phyloP scores from a whole-genome alignment of 2,888 invertebrate genomes.

The Conchocele bisecta region DNA sequence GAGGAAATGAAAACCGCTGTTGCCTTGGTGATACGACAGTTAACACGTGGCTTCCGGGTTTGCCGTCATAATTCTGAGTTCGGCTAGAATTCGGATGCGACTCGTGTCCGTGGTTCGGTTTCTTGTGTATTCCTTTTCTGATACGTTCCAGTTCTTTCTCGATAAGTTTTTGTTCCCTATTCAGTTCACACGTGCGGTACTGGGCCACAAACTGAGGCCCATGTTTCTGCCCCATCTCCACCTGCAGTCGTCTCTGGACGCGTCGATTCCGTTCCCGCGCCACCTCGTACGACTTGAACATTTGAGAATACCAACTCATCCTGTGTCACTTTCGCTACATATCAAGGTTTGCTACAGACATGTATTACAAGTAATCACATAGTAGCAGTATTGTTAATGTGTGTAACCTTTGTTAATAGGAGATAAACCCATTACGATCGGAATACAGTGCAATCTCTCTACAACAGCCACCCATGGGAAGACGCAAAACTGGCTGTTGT shows the following conservation, averaged over 20 bases:
- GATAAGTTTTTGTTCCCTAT: conserved; percentile 54
- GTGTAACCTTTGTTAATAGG: no score
- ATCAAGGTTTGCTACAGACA: no score
- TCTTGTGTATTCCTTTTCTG: conserved; percentile 43
- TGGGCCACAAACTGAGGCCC: conserved; percentile 52
- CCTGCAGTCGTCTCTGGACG: conserved; percentile 54
- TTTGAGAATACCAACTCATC: conserved; percentile 51
- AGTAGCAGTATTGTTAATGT: no score
- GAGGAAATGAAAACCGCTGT: no score
- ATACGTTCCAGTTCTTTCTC: conserved; percentile 59
- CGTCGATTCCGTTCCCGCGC: conserved; percentile 60
- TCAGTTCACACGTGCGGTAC: conserved; percentile 48
- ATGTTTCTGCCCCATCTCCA: conserved; percentile 44
- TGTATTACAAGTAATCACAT: no score
- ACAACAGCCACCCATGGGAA: no score
- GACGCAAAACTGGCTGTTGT: no score
- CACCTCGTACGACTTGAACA: conserved; percentile 56
- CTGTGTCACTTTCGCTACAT: no score
- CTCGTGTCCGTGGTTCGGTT: conserved; percentile 10
- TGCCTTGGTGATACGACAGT: conserved; percentile 15
- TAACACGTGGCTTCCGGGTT: conserved; percentile 9
- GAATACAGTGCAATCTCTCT: no score
- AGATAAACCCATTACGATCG: no score
- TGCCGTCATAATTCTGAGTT: background rate
- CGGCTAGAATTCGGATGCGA: background rate